Evolutionary conservation across 1,140 invertebrate genomes (phyloP), one percentile per base, ranked within the genome.

Genomic region (Drosophila murphyi): DNA sequence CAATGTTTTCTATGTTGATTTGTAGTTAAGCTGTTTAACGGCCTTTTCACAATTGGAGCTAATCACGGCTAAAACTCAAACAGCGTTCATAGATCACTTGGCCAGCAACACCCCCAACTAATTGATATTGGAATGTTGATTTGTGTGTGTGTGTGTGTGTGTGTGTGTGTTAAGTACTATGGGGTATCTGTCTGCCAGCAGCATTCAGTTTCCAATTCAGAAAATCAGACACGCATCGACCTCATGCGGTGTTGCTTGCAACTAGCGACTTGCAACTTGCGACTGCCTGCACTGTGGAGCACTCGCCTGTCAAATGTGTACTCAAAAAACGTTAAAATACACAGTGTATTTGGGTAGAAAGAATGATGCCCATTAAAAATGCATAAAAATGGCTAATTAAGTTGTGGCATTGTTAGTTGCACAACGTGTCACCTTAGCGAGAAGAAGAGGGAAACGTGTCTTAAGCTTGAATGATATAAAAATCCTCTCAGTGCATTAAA

Each of bases 51-150:
- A 85, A 83, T 85, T 63, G 48, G 47, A 50, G 2, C 72, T 83
- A 76, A 83, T 83, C 80, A 61, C 29, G 48, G 10, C 45, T 48
- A 39, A 63, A 72, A 45, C 76, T 76, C 76, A 72, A 85, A 72
- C 73, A 69, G 48, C 5, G 41, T 29, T 62, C 71, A 61, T 70
- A 59, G 62, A 61, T 65, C 64, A 62, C 41, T 2, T 37, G 20
- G 8, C 43, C 5, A 12, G 48, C n/a, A 20, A 31, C 48, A 12
- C 8, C 5, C 37, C 55, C 45, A 43, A 32, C 5, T 37, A 56
- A 31, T 48, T 48, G 35, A 35, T 72, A 57, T 67, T 12, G 32
- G 61, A 29, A 68, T 32, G 63, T 2, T 28, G 48, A 59, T 62
- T 41, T 50, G 69, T 37, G 32, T 50, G 52, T 45, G 20, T 52